These are phyloP conservation scores for Scaptomyza reducta DNA, from an alignment of 2,888 invertebrate genomes.

Conservation along the genomic window DNA sequence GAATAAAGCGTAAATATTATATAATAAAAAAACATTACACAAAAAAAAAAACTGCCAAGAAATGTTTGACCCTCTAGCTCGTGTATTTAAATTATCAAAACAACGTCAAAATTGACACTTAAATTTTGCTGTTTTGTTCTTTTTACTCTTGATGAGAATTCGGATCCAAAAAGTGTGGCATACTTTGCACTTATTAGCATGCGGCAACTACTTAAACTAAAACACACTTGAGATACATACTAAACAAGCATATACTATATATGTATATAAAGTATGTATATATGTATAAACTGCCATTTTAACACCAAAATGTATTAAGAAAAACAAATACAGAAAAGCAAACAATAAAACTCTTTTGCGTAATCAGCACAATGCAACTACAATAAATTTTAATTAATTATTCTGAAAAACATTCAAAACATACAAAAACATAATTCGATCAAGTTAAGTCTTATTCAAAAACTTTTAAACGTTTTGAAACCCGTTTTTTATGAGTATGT, in stretches of 20 bases:
- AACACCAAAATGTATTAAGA: slow-evolving; percentile 78
- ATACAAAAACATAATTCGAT: slow-evolving; percentile 4
- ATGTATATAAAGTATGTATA: slow-evolving; percentile 35
- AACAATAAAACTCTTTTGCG: slow-evolving; percentile 61
- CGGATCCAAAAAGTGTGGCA: slow-evolving; percentile 50
- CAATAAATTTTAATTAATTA: slow-evolving; percentile 42
- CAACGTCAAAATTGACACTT: slow-evolving; percentile 36
- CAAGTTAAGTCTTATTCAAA: neutral
- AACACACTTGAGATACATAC: slow-evolving; percentile 58
- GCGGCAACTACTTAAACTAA: slow-evolving; percentile 73
- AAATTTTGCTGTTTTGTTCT: slow-evolving; percentile 8
- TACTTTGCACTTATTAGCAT: slow-evolving; percentile 45
- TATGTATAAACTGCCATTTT: slow-evolving; percentile 82
- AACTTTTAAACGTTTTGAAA: slow-evolving; percentile 6
- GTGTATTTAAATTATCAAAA: slow-evolving; percentile 38
- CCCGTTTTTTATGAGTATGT: neutral
- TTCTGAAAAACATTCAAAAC: slow-evolving; percentile 12
- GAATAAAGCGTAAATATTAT: slow-evolving; percentile 35
- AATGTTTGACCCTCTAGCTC: slow-evolving; percentile 72
- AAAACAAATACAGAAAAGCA: slow-evolving; percentile 7
- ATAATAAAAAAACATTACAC: slow-evolving; percentile 20
- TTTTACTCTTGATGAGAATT: slow-evolving; percentile 14
- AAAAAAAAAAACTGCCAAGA: slow-evolving; percentile 65
- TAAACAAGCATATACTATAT: slow-evolving; percentile 55
- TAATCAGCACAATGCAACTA: slow-evolving; percentile 49